phyloP scores from a whole-genome alignment of 2,888 invertebrate genomes.

The Agrilus mali region DNA sequence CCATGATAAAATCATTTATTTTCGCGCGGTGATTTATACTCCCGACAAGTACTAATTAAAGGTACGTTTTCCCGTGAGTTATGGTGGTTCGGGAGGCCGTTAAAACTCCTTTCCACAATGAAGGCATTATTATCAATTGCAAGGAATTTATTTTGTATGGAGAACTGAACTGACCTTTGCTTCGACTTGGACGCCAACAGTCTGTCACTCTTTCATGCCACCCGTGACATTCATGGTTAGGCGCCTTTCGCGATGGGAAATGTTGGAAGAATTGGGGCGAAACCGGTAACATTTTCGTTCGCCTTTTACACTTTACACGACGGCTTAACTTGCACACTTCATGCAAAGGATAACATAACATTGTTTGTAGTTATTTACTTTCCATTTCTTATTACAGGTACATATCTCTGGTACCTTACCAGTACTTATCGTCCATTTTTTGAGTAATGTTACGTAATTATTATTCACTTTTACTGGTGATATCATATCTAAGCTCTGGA shows the following conservation, averaged over 20 bases:
- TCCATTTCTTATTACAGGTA: too few species aligned
- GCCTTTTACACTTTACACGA: conserved; percentile 1
- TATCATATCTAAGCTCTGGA: too few species aligned
- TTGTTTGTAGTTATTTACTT: too few species aligned
- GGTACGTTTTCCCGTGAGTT: conserved; percentile 3
- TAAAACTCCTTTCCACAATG: not conserved
- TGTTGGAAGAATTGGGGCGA: conserved; percentile 13
- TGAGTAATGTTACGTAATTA: too few species aligned
- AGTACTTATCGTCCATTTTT: too few species aligned
- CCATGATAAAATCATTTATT: conserved; percentile 11
- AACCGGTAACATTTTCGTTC: conserved; percentile 13
- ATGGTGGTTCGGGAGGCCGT: not conserved
- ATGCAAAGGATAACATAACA: too few species aligned
- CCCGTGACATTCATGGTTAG: conserved; percentile 12
- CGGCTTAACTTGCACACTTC: not conserved
- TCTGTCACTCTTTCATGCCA: conserved; percentile 11
- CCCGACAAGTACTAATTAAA: conserved; percentile 10
- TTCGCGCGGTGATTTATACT: conserved; percentile 11
- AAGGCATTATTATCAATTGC: not conserved
- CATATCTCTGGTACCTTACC: too few species aligned
- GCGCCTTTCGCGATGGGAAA: conserved; percentile 8
- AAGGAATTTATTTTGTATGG: not conserved
- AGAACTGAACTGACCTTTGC: not conserved
- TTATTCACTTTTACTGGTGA: too few species aligned
- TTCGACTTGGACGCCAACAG: conserved; percentile 3